Conservation (phyloP, 2,113 vertebrate genomes). For the Phalacrocorax aristotelis region DNA sequence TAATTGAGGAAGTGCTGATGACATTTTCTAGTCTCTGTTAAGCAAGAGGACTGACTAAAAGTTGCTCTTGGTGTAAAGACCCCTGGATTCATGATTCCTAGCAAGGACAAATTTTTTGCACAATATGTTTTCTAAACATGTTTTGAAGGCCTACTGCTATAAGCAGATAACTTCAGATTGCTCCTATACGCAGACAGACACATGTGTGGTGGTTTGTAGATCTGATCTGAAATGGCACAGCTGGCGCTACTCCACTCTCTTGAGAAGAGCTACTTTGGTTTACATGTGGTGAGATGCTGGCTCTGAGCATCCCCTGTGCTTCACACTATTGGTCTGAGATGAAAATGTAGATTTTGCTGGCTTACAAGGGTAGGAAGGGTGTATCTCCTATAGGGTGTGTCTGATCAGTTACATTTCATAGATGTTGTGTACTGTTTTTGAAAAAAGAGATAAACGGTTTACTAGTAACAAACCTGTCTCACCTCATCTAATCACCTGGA, state of each 20-base stretch:
- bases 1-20: not conserved
- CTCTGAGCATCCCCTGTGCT: not conserved
- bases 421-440: not conserved
- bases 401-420: conserved; percentile 6
- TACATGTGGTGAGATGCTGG: conserved; percentile 1
- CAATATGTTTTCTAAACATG: not conserved
- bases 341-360: conserved; percentile 11
- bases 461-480: conserved; percentile 19
- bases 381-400: conserved; percentile 27
- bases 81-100: not conserved
- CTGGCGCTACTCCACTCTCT: not conserved
- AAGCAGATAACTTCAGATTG: not conserved
- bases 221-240: not conserved
- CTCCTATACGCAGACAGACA: not conserved
- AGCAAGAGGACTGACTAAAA: not conserved
- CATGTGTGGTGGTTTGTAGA: not conserved
- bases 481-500: not conserved
- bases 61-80: not conserved
- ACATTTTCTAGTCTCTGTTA: not conserved
- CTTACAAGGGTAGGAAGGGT: conserved; percentile 21
- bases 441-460: conserved; percentile 13
- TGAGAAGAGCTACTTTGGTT: not conserved
- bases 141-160: not conserved
- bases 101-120: not conserved
- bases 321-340: not conserved